Percentiles rank a stretch among this genome's conserved stretches.
phyloP scores from a whole-genome alignment of 2,797 vertebrate genomes.

The Nannoperca obscura region DNA sequence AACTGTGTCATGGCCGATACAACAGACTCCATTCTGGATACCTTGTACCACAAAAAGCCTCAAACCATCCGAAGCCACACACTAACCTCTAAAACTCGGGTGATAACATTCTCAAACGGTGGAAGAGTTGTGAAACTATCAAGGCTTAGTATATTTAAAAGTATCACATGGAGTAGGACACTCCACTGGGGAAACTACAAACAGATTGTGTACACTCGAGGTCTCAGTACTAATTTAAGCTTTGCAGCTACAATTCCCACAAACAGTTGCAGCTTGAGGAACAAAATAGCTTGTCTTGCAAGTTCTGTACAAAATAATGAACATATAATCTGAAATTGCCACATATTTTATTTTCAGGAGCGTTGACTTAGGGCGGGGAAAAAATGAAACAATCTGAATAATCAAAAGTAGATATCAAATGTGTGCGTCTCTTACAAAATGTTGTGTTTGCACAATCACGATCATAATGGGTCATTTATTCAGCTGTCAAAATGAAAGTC shows the following conservation, averaged over 20 bases:
- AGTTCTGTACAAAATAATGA: conserved; percentile 51
- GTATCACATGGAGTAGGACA: conserved; percentile 51
- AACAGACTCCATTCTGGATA: conserved; percentile 71
- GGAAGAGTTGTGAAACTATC: conserved; percentile 46
- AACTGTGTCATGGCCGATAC: conserved; percentile 68
- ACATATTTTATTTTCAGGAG: conserved; percentile 76
- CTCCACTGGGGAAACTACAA: conserved; percentile 44
- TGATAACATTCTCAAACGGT: conserved; percentile 39
- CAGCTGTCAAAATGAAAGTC: conserved; percentile 47
- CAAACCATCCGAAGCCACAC: conserved; percentile 35
- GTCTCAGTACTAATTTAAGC: conserved; percentile 44
- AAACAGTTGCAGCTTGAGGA: conserved; percentile 43
- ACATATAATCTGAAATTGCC: conserved; percentile 53
- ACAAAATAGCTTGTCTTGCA: conserved; percentile 50
- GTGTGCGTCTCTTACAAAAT: conserved; percentile 51
- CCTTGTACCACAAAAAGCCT: conserved; percentile 44
- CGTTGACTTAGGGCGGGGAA: conserved; percentile 16
- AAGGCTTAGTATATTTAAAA: conserved; percentile 47
- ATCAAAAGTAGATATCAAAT: conserved; percentile 32
- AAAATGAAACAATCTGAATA: conserved; percentile 31
- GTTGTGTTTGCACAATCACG: conserved; percentile 17
- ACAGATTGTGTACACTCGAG: conserved; percentile 40
- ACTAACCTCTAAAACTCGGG: conserved; percentile 18
- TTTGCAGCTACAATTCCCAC: conserved; percentile 39
- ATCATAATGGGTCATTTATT: conserved; percentile 32